phyloP scores from a whole-genome alignment of 2,888 invertebrate species.

The Protonemura montana region DNA sequence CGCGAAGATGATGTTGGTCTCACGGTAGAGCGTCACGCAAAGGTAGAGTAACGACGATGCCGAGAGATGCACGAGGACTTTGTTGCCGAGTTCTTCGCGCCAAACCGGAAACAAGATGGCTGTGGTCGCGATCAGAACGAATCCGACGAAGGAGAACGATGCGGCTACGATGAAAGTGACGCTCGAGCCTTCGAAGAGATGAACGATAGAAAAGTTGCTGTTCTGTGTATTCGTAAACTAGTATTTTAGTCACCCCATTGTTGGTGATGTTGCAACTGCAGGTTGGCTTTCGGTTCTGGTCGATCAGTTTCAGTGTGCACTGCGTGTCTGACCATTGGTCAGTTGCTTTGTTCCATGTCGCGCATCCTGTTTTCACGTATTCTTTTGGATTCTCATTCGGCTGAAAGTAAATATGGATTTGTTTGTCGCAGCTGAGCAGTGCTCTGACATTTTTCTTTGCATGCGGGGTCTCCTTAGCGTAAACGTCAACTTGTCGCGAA shows the following conservation, averaged over 20 bases:
- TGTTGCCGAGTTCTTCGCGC: neutral
- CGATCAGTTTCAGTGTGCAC: neutral
- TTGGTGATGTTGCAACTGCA: neutral
- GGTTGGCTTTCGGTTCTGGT: neutral
- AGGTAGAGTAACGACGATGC: neutral
- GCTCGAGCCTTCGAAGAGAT: neutral
- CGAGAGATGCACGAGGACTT: neutral
- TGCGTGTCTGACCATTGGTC: neutral
- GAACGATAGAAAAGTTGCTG: neutral
- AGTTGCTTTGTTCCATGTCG: neutral
- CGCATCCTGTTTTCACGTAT: neutral
- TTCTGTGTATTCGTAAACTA: neutral
- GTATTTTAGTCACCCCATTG: neutral
- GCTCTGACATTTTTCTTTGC: too few relatives aligned
- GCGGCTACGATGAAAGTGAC: neutral
- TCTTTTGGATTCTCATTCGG: neutral
- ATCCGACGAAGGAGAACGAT: neutral
- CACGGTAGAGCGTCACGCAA: neutral
- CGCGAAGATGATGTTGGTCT: too few relatives aligned
- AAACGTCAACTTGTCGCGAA: too few relatives aligned
- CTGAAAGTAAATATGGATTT: neutral
- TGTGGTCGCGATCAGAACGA: neutral
- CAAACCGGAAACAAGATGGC: neutral
- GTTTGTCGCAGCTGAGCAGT: too few relatives aligned
- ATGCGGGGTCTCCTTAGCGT: too few relatives aligned